These are phyloP conservation scores for Dolichoris vasculosae DNA, from an alignment of 1,140 invertebrate species.

Conservation along the genomic window DNA sequence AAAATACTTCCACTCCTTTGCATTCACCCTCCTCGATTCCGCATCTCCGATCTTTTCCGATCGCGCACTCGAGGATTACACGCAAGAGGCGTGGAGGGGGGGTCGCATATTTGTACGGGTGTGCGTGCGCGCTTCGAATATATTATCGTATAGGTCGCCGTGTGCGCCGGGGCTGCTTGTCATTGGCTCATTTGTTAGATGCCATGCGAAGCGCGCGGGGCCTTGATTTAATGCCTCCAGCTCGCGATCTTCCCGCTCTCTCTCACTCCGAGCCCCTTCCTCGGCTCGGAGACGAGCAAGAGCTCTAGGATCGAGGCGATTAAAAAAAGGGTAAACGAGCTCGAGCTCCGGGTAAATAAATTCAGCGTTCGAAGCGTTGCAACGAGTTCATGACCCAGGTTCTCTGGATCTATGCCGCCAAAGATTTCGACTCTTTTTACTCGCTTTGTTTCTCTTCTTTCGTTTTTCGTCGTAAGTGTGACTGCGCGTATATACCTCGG, in stretches of 20 bases:
- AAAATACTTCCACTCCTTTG: too few relatives aligned
- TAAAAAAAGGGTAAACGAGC: neutral
- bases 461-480: conserved; percentile 10
- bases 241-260: conserved; percentile 55
- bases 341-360: neutral
- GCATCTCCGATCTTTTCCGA: too few relatives aligned
- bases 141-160: conserved; percentile 69
- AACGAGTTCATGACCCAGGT: neutral
- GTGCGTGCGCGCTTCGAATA: conserved; percentile 66
- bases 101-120: conserved; percentile 51
- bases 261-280: too few relatives aligned
- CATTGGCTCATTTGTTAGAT: conserved; percentile 76
- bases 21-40: too few relatives aligned
- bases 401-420: neutral
- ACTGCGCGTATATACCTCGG: neutral
- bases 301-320: neutral
- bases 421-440: conserved; percentile 9
- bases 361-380: conserved; percentile 2
- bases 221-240: conserved; percentile 74
- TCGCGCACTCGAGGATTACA: neutral
- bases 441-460: conserved; percentile 5
- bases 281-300: too few relatives aligned
- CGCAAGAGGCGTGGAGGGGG: neutral
- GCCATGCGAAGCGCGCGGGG: conserved; percentile 75
- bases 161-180: conserved; percentile 69